These are phyloP conservation scores for Tarsius wallacei DNA, from an alignment of 2,797 vertebrate species.

Conservation along the genomic window DNA sequence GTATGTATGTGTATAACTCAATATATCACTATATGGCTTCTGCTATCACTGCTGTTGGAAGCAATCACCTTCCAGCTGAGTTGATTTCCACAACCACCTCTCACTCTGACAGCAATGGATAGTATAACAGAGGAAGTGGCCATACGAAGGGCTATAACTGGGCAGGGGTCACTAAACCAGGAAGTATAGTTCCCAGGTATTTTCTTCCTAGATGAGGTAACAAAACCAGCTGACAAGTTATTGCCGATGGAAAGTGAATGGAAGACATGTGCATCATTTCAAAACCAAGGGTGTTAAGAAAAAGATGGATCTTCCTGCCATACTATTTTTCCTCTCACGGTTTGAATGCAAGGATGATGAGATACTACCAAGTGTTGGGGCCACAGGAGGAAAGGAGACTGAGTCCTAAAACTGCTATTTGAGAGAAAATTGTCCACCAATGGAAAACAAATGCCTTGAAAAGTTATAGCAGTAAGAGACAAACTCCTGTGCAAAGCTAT, in stretches of 20 bases:
- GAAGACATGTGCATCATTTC: background rate
- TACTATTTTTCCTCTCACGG: background rate
- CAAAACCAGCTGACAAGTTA: background rate
- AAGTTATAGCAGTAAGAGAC: accelerated
- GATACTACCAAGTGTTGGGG: background rate
- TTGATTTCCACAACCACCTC: background rate
- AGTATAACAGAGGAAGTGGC: background rate
- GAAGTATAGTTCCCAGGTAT: background rate
- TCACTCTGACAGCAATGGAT: background rate
- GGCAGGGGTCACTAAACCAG: background rate
- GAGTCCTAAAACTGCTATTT: no score
- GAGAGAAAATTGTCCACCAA: background rate
- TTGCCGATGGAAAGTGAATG: background rate
- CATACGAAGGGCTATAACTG: no score
- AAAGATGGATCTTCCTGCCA: background rate
- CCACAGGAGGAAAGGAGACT: background rate
- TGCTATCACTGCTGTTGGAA: background rate
- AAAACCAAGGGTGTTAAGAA: background rate
- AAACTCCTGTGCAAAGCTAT: background rate
- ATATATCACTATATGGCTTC: background rate
- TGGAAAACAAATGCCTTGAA: background rate
- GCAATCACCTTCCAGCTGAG: background rate
- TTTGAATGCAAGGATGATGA: background rate
- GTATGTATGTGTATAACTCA: background rate
- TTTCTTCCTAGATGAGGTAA: background rate